Evolutionary conservation across 2,888 invertebrate genomes (phyloP).

Genomic region (Esperia sulphurella): DNA sequence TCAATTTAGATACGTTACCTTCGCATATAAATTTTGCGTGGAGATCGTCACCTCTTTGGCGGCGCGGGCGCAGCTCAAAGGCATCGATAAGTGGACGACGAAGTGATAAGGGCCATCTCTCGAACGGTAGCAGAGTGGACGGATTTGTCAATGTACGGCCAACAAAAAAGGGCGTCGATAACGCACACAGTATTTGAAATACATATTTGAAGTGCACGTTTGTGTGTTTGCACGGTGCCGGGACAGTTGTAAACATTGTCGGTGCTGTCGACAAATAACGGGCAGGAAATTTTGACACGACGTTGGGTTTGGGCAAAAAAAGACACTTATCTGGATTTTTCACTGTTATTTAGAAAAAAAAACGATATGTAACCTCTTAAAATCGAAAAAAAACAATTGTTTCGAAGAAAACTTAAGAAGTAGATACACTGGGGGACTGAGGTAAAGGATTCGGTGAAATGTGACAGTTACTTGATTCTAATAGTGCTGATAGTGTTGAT

Average conservation of each 20-base stretch:
- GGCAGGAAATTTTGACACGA: conserved; percentile 6
- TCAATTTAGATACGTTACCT: conserved; percentile 3
- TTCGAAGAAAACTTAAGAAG: no score
- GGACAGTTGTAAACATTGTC: conserved; percentile 31
- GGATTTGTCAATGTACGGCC: conserved; percentile 73
- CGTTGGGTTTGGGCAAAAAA: not conserved
- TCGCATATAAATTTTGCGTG: conserved; percentile 50
- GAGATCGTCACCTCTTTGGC: conserved; percentile 70
- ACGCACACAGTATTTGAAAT: conserved; percentile 30
- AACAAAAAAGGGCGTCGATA: conserved; percentile 42
- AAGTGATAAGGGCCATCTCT: conserved; percentile 54
- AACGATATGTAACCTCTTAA: no score
- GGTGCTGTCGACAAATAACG: conserved; percentile 13
- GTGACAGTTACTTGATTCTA: no score
- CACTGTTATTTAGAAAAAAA: no score
- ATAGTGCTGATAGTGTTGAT: no score
- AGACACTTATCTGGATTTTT: conserved; percentile 1
- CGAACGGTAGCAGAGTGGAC: conserved; percentile 66
- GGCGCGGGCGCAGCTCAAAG: conserved; percentile 59
- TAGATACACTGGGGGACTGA: no score
- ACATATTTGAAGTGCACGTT: conserved; percentile 39
- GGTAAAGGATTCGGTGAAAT: no score
- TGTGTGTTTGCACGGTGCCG: conserved; percentile 25
- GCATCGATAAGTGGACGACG: conserved; percentile 57
- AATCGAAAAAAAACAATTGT: no score